Conservation (phyloP, 2,113 vertebrate genomes). For the Atlantisia rogersi region DNA sequence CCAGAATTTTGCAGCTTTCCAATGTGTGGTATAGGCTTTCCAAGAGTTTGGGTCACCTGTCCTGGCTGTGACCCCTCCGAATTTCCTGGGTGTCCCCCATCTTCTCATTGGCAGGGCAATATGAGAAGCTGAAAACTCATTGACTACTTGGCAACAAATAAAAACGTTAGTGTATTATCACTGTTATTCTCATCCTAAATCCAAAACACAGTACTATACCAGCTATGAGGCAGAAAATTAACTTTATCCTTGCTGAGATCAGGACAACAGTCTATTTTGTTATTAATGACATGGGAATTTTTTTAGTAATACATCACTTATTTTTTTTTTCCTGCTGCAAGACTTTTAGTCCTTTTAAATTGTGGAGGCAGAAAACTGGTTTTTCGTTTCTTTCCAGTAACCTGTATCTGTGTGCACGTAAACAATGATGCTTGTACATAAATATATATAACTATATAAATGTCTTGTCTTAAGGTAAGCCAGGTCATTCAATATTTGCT, state of each 20-base stretch:
- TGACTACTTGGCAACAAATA: too few species aligned
- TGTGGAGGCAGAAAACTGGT: not conserved
- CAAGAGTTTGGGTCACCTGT: not conserved
- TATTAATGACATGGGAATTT: not conserved
- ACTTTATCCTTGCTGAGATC: too few species aligned
- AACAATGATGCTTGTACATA: not conserved
- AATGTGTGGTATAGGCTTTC: not conserved
- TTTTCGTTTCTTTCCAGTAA: not conserved
- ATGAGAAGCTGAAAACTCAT: too few species aligned
- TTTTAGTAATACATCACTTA: not conserved
- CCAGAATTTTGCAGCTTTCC: not conserved
- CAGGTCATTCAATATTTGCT: not conserved
- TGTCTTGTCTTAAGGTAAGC: not conserved
- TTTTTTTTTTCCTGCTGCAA: not conserved
- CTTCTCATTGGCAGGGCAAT: too few species aligned
- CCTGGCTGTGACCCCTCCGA: too few species aligned
- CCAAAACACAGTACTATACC: too few species aligned
- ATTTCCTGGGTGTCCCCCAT: too few species aligned
- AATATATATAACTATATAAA: not conserved
- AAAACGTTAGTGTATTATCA: too few species aligned
- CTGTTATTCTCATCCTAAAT: too few species aligned
- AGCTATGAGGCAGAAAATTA: too few species aligned
- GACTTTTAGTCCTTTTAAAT: not conserved
- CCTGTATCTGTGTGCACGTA: not conserved
- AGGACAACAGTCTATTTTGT: not conserved